Evolutionary conservation across 2,888 invertebrate species (phyloP).

Genomic region (Sinohyriopsis cumingii): DNA sequence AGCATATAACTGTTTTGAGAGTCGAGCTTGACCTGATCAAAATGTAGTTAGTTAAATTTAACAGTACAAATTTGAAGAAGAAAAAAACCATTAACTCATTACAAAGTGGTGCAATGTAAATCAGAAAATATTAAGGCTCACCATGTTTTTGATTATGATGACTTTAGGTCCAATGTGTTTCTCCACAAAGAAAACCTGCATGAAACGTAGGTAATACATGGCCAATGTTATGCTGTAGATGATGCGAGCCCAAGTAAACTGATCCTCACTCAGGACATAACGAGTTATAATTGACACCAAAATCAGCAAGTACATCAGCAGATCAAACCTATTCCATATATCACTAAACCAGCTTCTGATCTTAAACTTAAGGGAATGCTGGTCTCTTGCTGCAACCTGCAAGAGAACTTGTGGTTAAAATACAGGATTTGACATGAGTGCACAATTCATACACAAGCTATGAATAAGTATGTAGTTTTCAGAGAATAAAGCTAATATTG

Average conservation of each 20-base stretch:
- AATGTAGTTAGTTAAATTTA: too few species aligned
- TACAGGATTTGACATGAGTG: too few species aligned
- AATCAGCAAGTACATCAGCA: slow-evolving; percentile 62
- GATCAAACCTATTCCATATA: slow-evolving; percentile 69
- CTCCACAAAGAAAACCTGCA: slow-evolving; percentile 68
- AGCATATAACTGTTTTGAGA: too few species aligned
- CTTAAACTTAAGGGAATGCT: slow-evolving; percentile 56
- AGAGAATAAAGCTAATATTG: too few species aligned
- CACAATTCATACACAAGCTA: too few species aligned
- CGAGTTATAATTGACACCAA: slow-evolving; percentile 63
- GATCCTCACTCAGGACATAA: slow-evolving; percentile 38
- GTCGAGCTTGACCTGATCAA: too few species aligned
- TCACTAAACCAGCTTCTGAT: slow-evolving; percentile 60
- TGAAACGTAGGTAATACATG: slow-evolving; percentile 68
- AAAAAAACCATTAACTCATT: too few species aligned
- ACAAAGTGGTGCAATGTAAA: too few species aligned
- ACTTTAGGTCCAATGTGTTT: slow-evolving; percentile 71
- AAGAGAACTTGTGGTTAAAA: slow-evolving; percentile 1
- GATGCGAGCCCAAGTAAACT: slow-evolving; percentile 62
- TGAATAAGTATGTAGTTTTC: too few species aligned
- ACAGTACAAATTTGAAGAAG: too few species aligned
- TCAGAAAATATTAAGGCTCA: slow-evolving; percentile 29
- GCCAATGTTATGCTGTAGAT: slow-evolving; percentile 65
- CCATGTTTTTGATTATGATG: slow-evolving; percentile 71
- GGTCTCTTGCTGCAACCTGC: slow-evolving; percentile 61